A percentile compares a stretch with the other conserved stretches of the same genome.
Conservation (phyloP, 1,140 invertebrate genomes). For the Ceratitis capitata region DNA sequence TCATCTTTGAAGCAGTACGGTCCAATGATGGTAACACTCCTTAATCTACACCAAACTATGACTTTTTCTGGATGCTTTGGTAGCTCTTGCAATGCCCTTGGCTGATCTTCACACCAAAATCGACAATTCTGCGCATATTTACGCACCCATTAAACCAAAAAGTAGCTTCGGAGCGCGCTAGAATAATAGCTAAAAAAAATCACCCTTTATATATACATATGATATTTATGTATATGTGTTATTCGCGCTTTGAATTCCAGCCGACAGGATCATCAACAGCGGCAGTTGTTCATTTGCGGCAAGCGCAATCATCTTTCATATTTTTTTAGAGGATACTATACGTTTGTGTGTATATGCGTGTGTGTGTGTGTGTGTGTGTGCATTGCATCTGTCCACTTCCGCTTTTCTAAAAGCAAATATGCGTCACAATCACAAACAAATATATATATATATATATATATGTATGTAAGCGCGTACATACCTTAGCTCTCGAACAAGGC, state of each 20-base stretch:
- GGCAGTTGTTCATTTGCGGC: slow-evolving; percentile 32
- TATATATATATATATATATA: no score
- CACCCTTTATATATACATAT: no score
- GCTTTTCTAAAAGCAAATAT: slow-evolving; percentile 24
- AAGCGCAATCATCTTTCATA: not conserved
- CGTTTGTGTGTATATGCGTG: not conserved
- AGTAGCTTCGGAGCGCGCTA: not conserved
- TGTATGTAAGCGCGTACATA: not conserved
- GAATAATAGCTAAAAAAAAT: not conserved
- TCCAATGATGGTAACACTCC: no score
- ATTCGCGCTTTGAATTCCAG: not conserved
- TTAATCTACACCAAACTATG: no score
- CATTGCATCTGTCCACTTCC: slow-evolving; percentile 56
- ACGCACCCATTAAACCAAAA: no score
- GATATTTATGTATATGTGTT: not conserved
- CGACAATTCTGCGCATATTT: no score
- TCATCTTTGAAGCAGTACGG: no score
- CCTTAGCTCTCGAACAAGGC: not conserved
- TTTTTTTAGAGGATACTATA: no score
- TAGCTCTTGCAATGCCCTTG: no score
- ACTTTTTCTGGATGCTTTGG: no score
- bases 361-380: not conserved
- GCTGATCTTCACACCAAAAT: no score
- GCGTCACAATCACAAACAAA: not conserved
- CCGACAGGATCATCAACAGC: slow-evolving; percentile 7